Evolutionary conservation across 2,113 vertebrate species (phyloP), one percentile per base, ranked within the genome.

Genomic region (Mungos mungo): DNA sequence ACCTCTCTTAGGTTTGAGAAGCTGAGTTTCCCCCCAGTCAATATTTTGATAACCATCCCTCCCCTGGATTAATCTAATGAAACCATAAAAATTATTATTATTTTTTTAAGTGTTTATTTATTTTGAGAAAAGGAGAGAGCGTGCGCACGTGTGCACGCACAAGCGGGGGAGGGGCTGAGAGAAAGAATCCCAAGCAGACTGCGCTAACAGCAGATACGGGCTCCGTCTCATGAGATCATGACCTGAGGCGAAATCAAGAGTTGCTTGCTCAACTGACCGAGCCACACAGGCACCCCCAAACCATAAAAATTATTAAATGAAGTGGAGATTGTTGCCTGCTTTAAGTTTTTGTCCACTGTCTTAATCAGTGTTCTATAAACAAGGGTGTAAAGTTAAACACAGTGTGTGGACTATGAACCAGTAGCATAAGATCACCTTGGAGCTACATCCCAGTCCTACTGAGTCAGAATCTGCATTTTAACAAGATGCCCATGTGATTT

Each of bases 281-380:
- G 57, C 57, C 57, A 60, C 57, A 23, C 57, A 60, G 57, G 7
- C 21, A 8, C 57, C 57, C 57, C 57, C 6, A 97, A 91, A 86
- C 29, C 33, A 31, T 81, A 84, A 91, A 60, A 80, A 69, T 94
- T 92, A 71, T 54, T 72, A 92, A 92, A 80, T 52, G 41, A 87
- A 63, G 50, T 95, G 79, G 45, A 31, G 60, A 35, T 95, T 94
- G 52, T 81, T 96, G 29, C 14, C 65, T 74, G 8, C 35, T 93
- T 82, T 93, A 83, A 29, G 14, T 74, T 96, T 92, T 95, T 71
- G 65, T 90, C 31, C 12, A 14, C 96, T 88, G 29, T 74, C 52
- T 90, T 88, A 66, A 94, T 27, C 10, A 71, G 14, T 76, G 27
- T 86, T 47, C 7, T 87, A 57, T 69, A 90, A 96, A 6, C 9